Base-by-base conservation (phyloP, 2,888 invertebrate genomes). In the Trachelus tabidus region DNA sequence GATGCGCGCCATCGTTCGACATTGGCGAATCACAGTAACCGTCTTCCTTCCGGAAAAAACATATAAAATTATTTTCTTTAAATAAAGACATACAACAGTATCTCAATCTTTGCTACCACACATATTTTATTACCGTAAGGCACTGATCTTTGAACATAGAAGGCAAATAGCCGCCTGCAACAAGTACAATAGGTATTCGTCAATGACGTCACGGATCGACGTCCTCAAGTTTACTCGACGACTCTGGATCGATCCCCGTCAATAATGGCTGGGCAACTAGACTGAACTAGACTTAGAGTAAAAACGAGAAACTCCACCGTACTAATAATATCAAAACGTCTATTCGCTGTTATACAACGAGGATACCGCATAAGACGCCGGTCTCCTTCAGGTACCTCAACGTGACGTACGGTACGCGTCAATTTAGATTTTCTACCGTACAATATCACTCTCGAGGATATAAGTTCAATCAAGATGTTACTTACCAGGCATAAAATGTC, bases 171-270 rank as follows among this genome's bases (percentile, higher is more conserved):
- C 82, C 80, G 83, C 81, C 87, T 83, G 88, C 88, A 88, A 89
- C 88, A 89, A 88, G 89, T 88, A 87, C 83, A 85, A 80, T 82
- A 82, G 82, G 75, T 34, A 71, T 76, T 75, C 76, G 76, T 71
- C 34, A 76, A 69, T 80, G 77, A 80, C 81, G 81, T 79, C 79
- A 77, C 74, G 73, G 69, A 76, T 73, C 74, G 74, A 71, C 71
- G 33, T 31, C 23, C 71, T 71, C 71, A 33, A 31, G 71, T 56
- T 56, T 71, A 71, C 33, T 71, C 71, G 12, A 56, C 56, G 56
- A 56, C 56, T 34, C 71, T 71, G 33, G 71, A 71, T 71, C 71
- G 71, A 71, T 71, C 31, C 71, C 34, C 71, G 71, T 34, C 56
- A 56, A 56, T 56, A 56, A 56, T 56, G 56, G 56, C 23, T 56